phyloP scores from a whole-genome alignment of 1,140 invertebrate species.

The Daktulosphaira vitifoliae region DNA sequence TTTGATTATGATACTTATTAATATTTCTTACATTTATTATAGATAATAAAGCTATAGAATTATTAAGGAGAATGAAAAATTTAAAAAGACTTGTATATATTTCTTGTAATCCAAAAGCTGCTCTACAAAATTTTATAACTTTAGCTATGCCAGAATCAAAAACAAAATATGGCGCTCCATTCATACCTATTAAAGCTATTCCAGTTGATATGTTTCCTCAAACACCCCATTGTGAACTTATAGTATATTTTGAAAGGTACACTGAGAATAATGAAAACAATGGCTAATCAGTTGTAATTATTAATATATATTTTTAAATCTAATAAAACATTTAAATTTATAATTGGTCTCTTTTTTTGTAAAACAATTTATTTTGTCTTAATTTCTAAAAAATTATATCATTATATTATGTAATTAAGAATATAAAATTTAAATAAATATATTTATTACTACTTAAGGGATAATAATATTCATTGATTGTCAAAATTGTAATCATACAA shows the following conservation, averaged over 20 bases:
- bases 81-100: conserved; percentile 80
- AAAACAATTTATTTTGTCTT: no score
- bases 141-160: conserved; percentile 70
- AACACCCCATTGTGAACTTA: conserved; percentile 79
- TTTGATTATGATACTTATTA: not conserved
- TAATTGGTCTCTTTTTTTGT: no score
- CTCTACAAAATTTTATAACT: conserved; percentile 84
- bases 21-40: conserved; percentile 39
- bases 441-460: no score
- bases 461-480: no score
- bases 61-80: conserved; percentile 62
- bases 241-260: conserved; percentile 66
- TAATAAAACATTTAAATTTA: no score
- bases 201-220: conserved; percentile 93
- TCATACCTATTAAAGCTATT: conserved; percentile 67
- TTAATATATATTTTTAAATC: no score
- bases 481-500: no score
- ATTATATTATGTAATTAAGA: no score
- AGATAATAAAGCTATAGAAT: conserved; percentile 71
- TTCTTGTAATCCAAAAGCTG: conserved; percentile 79
- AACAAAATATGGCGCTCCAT: conserved; percentile 68
- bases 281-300: no score
- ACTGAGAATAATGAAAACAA: not conserved
- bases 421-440: no score
- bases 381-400: no score